Evolutionary conservation across 2,797 vertebrate genomes (phyloP).

Genomic region (Microcaecilia unicolor): DNA sequence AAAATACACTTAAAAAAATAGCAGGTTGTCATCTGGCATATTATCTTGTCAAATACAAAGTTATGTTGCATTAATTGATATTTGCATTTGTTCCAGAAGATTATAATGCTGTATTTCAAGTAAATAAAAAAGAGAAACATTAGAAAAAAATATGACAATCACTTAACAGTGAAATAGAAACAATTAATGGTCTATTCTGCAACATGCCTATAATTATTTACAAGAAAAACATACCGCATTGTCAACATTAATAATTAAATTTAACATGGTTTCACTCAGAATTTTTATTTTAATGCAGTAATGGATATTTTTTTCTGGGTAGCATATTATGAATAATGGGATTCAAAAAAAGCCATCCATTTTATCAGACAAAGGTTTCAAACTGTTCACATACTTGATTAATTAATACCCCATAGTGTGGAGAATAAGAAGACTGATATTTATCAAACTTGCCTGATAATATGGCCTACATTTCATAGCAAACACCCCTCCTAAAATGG

Average conservation of each 20-base stretch:
- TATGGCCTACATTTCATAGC: too few species aligned
- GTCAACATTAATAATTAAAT: slow-evolving; percentile 8
- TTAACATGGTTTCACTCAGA: slow-evolving; percentile 11
- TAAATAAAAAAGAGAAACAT: too few species aligned
- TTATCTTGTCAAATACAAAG: too few species aligned
- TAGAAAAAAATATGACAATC: too few species aligned
- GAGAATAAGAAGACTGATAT: background rate
- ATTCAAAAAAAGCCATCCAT: background rate
- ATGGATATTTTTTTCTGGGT: background rate
- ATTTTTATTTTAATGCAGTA: slow-evolving; percentile 2
- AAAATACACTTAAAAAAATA: too few species aligned
- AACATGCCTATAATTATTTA: slow-evolving; percentile 37
- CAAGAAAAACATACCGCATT: slow-evolving; percentile 25
- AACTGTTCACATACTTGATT: rapidly evolving
- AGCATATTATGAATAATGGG: background rate
- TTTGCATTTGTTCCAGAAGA: too few species aligned
- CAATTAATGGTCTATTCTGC: too few species aligned
- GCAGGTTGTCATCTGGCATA: too few species aligned
- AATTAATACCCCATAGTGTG: rapidly evolving
- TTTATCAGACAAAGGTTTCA: background rate
- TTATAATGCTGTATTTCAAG: too few species aligned
- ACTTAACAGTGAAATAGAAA: background rate
- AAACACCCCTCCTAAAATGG: too few species aligned
- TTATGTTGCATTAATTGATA: too few species aligned
- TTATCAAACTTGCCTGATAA: too few species aligned